Conservation (phyloP, 2,888 invertebrate genomes). For the Apeira syringaria region DNA sequence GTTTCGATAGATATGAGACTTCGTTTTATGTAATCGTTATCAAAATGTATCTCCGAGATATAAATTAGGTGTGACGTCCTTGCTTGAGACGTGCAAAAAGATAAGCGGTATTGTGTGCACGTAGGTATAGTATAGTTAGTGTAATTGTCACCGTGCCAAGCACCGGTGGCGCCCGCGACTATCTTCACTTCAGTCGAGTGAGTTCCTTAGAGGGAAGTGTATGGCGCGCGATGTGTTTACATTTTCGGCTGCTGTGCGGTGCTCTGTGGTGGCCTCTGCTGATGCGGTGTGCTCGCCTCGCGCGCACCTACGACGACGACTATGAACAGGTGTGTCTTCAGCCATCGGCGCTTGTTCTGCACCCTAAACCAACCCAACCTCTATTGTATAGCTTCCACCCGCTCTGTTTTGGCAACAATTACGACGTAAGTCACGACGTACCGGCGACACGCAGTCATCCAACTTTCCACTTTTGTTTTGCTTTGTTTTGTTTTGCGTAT, state of each 20-base stretch:
- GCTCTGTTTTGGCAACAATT: slow-evolving; percentile 58
- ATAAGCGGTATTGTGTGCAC: slow-evolving; percentile 57
- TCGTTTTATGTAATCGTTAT: slow-evolving; percentile 12
- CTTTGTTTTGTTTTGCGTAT: slow-evolving; percentile 58
- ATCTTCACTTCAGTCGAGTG: slow-evolving; percentile 80
- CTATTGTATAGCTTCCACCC: slow-evolving; percentile 66
- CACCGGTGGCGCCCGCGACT: slow-evolving; percentile 66
- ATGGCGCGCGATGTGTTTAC: slow-evolving; percentile 81
- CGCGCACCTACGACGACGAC: slow-evolving; percentile 73
- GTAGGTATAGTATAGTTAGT: slow-evolving; percentile 30
- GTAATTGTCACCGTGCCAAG: slow-evolving; percentile 78
- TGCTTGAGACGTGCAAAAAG: slow-evolving; percentile 62
- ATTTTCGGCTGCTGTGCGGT: slow-evolving; percentile 78
- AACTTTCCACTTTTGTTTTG: slow-evolving; percentile 68
- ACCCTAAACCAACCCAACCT: slow-evolving; percentile 48
- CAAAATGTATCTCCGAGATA: slow-evolving; percentile 13
- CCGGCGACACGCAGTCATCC: slow-evolving; percentile 62
- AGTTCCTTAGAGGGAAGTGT: slow-evolving; percentile 78
- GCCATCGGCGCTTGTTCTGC: slow-evolving; percentile 56
- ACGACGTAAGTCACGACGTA: slow-evolving; percentile 44
- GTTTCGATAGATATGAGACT: no score
- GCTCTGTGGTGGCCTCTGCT: slow-evolving; percentile 80
- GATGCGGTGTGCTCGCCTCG: slow-evolving; percentile 71
- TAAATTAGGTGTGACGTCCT: slow-evolving; percentile 44
- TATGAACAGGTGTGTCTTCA: slow-evolving; percentile 75